phyloP scores from a whole-genome alignment of 2,888 invertebrate genomes.

The Dichetophora obliterata region DNA sequence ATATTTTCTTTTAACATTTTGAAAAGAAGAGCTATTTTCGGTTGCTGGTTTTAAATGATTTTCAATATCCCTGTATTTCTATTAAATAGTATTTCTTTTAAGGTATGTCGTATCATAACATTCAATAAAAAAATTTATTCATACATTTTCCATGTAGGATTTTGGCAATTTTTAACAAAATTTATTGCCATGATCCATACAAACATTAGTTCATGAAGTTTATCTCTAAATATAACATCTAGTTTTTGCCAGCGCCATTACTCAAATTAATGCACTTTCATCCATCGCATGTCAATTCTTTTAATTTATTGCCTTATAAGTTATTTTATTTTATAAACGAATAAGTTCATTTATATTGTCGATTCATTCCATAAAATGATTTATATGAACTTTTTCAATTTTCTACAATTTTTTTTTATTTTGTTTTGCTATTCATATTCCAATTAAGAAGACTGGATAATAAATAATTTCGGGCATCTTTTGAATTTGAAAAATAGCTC shows the following conservation, averaged over 20 bases:
- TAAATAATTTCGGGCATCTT: slow-evolving; percentile 1
- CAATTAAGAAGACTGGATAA: slow-evolving; percentile 36
- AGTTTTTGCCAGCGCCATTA: no score
- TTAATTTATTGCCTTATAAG: slow-evolving; percentile 30
- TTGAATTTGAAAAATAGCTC: slow-evolving; percentile 20
- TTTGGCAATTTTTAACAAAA: no score
- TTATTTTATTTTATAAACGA: slow-evolving; percentile 26
- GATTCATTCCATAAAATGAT: slow-evolving; percentile 30
- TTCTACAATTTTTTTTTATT: slow-evolving; percentile 10
- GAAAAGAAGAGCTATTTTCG: no score
- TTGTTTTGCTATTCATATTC: slow-evolving; percentile 28
- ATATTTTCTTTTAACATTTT: no score
- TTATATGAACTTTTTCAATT: slow-evolving; percentile 36
- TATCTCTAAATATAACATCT: background rate
- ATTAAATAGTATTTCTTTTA: no score
- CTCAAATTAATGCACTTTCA: background rate
- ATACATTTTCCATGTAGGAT: no score
- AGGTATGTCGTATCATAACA: no score
- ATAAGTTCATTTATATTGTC: slow-evolving; percentile 26
- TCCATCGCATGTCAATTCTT: slow-evolving; percentile 16
- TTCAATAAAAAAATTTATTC: no score
- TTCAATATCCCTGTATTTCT: no score
- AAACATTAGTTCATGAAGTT: no score
- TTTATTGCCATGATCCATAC: no score
- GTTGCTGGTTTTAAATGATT: no score